Evolutionary conservation across 2,888 invertebrate species (phyloP), one percentile per base, ranked within the genome.

Genomic region (Tolmerus cingulatus): DNA sequence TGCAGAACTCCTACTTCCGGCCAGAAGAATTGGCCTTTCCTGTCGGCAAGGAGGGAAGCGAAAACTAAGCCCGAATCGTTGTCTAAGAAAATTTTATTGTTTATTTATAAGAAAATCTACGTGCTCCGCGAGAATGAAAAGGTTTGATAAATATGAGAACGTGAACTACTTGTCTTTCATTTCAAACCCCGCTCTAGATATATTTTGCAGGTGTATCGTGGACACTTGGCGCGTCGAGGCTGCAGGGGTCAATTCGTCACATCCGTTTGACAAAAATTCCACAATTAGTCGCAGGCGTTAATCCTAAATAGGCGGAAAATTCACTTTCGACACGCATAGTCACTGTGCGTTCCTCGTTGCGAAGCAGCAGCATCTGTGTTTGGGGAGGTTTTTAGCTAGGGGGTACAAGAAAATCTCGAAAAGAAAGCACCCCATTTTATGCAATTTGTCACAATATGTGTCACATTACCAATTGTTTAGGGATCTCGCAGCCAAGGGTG

Each of bases 1-100:
- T 95, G 95, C 95, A 95, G 90, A 95, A 93, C 90, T 94, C 95
- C 16, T 95, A 95, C 90, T 95, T 95, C 91, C 94, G 95, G 89
- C 94, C 93, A 40, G 94, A 94, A 88, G 94, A 94, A 87, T 88
- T 92, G 82, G 91, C 90, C n/a, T 92, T 91, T 46, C 90, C 90
- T 4, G 92, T 90, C 37, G 90, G 90, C 86, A 91, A 91, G 88
- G 91, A 91, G 23, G 76, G 89, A n/a, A 89, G 90, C 88, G 91
- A 91, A 76, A 91, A 91, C 87, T 91, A 89, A 86, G 27, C n/a
- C 12, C 23, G n/a, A 57, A 57, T 74, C 77, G 51, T 86, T 86
- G 40, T 43, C n/a, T 66, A 84, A 66, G 40, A 19, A 23, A 46
- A 84, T 19, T 84, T 84, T 66, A 66, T 66, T 46, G 23, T 40